Evolutionary conservation across 1,140 invertebrate genomes (phyloP), one percentile per base, ranked within the genome.

Genomic region (Drosophila nikananu): DNA sequence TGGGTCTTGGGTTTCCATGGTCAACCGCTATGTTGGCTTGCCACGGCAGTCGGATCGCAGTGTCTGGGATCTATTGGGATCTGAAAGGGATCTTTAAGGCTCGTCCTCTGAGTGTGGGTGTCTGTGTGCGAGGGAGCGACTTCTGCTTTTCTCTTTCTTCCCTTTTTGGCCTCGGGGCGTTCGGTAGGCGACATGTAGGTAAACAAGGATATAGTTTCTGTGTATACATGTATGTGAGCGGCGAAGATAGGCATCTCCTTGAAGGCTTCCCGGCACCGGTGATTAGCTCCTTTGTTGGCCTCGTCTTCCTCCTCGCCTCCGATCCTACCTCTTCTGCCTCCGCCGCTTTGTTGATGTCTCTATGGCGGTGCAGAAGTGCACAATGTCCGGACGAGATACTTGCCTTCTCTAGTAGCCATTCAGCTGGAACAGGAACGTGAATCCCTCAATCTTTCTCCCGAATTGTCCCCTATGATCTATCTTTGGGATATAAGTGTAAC

Each of bases 11-110:
- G 80, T 86, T 80, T 82, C 71, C 52, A 80, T 86, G 86, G 86
- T 84, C 86, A 86, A 90, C 86, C 86, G 68, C 86, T 68, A 81
- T 71, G 55, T 80, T 66, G 86, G 86, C 76, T 90, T 86, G 80
- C 86, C 82, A 77, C 82, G 74, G 79, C 67, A 67, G 78, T 54
- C 49, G 64, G 77, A 68, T 83, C 76, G 62, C 39, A 49, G 19
- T 52, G 21, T 59, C 44, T 77, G 48, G 62, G 46, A 44, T 32
- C 62, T 55, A 46, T 37, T 63, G 32, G 32, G 23, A 55, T 39
- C 48, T 39, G 5, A 23, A 62, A 68, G 21, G 67, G 48, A 68
- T 68, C 48, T n/a, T 25, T 3, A 23, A 25, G 61, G 37, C 51
- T 54, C 30, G 27, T 7, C 5, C 39, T 58, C 17, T 27, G 10